Conservation (phyloP, 2,888 invertebrate species). For the Scrobipalpa costella region DNA sequence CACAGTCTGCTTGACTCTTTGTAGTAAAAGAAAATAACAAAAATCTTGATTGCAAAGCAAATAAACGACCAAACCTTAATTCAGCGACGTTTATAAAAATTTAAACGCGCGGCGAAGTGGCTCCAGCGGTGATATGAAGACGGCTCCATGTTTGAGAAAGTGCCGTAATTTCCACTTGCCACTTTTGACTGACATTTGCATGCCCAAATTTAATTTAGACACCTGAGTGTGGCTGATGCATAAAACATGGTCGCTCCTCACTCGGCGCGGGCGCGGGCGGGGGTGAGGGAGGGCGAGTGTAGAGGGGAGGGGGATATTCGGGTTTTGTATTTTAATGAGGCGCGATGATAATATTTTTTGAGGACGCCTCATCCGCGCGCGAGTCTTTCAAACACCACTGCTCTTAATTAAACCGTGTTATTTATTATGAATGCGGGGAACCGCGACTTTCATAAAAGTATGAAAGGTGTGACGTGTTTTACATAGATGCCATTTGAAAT, state of each 20-base stretch:
- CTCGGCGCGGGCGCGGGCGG: not conserved
- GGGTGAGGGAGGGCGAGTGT: not conserved
- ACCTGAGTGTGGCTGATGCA: constrained; percentile 59
- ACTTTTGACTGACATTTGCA: constrained; percentile 64
- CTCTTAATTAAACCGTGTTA: constrained; percentile 27
- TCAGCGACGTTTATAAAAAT: constrained; percentile 50
- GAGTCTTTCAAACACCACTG: constrained; percentile 12
- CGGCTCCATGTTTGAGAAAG: constrained; percentile 36
- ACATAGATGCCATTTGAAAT: not conserved
- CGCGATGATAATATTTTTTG: constrained; percentile 47
- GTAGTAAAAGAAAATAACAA: too few species aligned
- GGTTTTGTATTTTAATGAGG: constrained; percentile 63
- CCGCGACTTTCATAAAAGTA: not conserved
- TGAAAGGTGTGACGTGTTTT: constrained; percentile 9
- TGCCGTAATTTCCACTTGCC: constrained; percentile 44
- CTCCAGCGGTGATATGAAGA: constrained; percentile 45
- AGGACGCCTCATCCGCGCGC: constrained; percentile 22
- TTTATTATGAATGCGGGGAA: constrained; percentile 24
- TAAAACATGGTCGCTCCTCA: constrained; percentile 52
- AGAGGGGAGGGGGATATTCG: constrained; percentile 34
- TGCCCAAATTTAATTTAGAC: constrained; percentile 68
- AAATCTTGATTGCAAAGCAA: constrained; percentile 29
- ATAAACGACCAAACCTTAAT: constrained; percentile 49
- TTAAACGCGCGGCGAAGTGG: constrained; percentile 39
- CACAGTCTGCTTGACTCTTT: too few species aligned